phyloP scores from a whole-genome alignment of 2,888 invertebrate genomes.

The Tolmerus cingulatus region DNA sequence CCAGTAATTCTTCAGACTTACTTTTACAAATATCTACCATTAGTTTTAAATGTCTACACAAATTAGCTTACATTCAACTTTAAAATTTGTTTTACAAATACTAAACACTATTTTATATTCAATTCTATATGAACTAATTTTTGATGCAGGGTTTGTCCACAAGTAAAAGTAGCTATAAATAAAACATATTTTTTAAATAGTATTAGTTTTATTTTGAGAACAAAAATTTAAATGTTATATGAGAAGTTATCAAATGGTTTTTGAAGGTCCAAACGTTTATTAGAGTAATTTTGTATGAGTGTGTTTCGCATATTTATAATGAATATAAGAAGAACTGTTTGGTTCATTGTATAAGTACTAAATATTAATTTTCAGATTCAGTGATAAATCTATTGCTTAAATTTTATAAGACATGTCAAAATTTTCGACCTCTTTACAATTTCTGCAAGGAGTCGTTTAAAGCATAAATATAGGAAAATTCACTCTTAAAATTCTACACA shows the following conservation, averaged over 20 bases:
- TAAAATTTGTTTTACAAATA: not conserved
- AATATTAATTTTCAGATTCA: not conserved
- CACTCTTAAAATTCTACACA: not conserved
- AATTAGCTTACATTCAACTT: too few relatives aligned
- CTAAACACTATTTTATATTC: not conserved
- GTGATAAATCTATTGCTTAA: not conserved
- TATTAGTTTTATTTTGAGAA: not conserved
- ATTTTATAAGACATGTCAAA: not conserved
- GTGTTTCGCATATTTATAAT: not conserved
- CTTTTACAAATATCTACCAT: too few relatives aligned
- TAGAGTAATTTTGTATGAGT: not conserved
- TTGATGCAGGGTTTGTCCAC: not conserved
- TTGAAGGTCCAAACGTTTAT: too few relatives aligned
- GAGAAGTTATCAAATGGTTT: too few relatives aligned
- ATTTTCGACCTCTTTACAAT: not conserved
- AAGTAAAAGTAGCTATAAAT: not conserved
- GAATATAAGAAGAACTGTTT: not conserved
- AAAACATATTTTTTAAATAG: not conserved
- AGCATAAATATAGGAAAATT: not conserved
- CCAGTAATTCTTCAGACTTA: too few relatives aligned
- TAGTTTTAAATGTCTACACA: too few relatives aligned
- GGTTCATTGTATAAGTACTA: not conserved
- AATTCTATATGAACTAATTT: not conserved
- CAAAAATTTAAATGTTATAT: too few relatives aligned
- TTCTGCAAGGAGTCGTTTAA: not conserved